Percentiles rank a stretch among this genome's conserved stretches.
Evolutionary conservation across 2,888 invertebrate species (phyloP).

Genomic region (Heliothis peltigera): DNA sequence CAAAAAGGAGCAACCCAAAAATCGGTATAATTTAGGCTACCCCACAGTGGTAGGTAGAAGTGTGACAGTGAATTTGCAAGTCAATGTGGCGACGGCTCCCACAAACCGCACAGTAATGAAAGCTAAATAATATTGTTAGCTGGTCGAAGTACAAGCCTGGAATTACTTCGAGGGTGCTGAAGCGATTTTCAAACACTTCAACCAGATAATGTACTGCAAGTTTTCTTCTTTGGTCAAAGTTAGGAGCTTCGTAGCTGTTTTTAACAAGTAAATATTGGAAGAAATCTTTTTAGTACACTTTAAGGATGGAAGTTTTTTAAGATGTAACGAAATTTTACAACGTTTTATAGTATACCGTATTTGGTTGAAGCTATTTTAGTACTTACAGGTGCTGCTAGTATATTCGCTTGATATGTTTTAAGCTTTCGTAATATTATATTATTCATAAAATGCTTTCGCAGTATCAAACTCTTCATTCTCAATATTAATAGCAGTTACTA

Average conservation of each 20-base stretch:
- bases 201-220: conserved; percentile 21
- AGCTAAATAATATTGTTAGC: conserved; percentile 54
- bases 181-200: conserved; percentile 45
- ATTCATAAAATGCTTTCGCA: not conserved
- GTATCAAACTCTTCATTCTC: not conserved
- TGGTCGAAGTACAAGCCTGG: conserved; percentile 14
- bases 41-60: conserved; percentile 25
- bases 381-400: not conserved
- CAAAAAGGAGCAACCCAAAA: conserved; percentile 22
- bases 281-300: not conserved
- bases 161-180: conserved; percentile 10
- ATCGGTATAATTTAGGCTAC: conserved; percentile 43
- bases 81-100: conserved; percentile 51
- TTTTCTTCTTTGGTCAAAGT: conserved; percentile 23
- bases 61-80: conserved; percentile 60
- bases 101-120: conserved; percentile 45
- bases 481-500: too few relatives aligned
- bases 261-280: conserved; percentile 26
- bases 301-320: conserved; percentile 2
- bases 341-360: not conserved
- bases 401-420: not conserved
- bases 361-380: not conserved
- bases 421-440: not conserved
- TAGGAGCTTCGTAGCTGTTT: conserved; percentile 23
- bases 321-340: conserved; percentile 3